Conservation (phyloP, 2,797 vertebrate species). For the Pantherophis alleghaniensis region DNA sequence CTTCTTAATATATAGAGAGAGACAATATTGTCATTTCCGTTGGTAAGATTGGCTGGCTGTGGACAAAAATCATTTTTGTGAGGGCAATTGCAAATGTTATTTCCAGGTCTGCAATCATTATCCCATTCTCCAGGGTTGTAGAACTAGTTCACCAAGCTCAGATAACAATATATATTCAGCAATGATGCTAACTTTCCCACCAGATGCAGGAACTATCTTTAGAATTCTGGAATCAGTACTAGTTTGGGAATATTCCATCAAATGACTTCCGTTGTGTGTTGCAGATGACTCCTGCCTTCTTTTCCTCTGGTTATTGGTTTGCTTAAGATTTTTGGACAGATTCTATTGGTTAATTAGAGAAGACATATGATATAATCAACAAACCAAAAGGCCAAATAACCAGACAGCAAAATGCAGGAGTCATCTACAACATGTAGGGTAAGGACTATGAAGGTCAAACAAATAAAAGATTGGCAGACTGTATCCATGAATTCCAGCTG, state of each 20-base stretch:
- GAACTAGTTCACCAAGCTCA: not conserved
- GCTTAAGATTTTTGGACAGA: not conserved
- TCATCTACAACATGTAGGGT: not conserved
- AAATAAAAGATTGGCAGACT: not conserved
- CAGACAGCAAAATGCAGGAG: not conserved
- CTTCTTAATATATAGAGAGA: not conserved
- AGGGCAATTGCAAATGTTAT: not conserved
- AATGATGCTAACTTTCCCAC: not conserved
- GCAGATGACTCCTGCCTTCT: not conserved
- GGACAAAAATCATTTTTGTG: constrained; percentile 2
- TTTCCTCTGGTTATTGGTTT: not conserved
- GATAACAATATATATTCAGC: not conserved
- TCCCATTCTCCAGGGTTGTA: not conserved
- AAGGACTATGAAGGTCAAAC: not conserved
- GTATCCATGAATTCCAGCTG: not conserved
- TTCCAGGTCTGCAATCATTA: not conserved
- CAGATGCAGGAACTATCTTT: not conserved
- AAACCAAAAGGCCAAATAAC: not conserved
- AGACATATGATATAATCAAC: not conserved
- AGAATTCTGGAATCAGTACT: not conserved
- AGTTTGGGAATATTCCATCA: not conserved
- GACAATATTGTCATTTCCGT: not conserved
- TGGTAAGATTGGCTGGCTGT: not conserved
- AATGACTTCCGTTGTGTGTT: not conserved
- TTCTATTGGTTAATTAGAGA: not conserved